Percentiles rank a stretch among this genome's conserved stretches.
Conservation (phyloP, 2,888 invertebrate species). For the Ormyrus nitidulus region DNA sequence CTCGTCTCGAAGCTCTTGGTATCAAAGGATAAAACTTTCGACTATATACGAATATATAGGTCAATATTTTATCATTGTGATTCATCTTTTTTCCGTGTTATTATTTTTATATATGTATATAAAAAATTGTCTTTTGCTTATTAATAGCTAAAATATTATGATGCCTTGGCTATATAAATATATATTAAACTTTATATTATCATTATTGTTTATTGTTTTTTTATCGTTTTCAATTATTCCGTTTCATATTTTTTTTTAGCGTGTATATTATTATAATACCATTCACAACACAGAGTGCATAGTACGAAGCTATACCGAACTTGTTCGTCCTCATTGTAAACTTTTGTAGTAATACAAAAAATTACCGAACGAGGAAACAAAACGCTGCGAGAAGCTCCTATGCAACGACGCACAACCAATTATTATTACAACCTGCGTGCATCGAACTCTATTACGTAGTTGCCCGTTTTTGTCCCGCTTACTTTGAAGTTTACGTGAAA, state of each 20-base stretch:
- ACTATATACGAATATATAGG: conserved; percentile 66
- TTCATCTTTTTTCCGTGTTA: conserved; percentile 59
- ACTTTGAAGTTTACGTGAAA: conserved; percentile 11
- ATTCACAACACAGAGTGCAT: conserved; percentile 76
- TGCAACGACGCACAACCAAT: conserved; percentile 74
- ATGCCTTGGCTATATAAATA: conserved; percentile 74
- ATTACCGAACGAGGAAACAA: conserved; percentile 55
- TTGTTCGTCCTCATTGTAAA: conserved; percentile 63
- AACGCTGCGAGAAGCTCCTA: conserved; percentile 68
- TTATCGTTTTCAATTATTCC: conserved; percentile 53
- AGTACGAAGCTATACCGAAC: conserved; percentile 73
- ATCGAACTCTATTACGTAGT: conserved; percentile 62
- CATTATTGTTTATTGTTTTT: conserved; percentile 61
- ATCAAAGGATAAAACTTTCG: conserved; percentile 66
- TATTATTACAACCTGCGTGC: conserved; percentile 72
- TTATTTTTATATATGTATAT: conserved; percentile 60
- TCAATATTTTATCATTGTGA: conserved; percentile 68
- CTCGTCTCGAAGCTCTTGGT: conserved; percentile 55
- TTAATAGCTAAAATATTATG: conserved; percentile 72
- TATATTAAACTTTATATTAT: conserved; percentile 68
- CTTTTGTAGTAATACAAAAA: conserved; percentile 60
- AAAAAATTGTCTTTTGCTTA: conserved; percentile 73
- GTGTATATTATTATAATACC: conserved; percentile 65
- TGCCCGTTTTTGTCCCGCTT: conserved; percentile 30
- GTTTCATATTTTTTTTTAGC: conserved; percentile 51